These are phyloP conservation scores for Zosterops hypoxanthus DNA, from an alignment of 2,113 vertebrate genomes.

Conservation along the genomic window DNA sequence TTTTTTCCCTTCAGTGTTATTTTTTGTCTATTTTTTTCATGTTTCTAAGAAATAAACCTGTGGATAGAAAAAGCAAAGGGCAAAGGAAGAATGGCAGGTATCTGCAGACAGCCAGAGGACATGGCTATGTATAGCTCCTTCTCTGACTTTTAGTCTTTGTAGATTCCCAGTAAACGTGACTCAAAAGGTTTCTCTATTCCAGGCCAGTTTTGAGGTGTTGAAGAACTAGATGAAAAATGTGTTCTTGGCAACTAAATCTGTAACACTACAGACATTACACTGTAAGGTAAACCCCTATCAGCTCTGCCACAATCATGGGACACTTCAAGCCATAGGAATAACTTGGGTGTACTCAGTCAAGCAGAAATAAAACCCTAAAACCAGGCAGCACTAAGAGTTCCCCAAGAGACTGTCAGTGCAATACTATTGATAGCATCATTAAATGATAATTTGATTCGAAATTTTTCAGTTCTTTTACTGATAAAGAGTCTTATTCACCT, in stretches of 20 bases:
- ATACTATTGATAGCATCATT: neutral
- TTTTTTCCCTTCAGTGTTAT: neutral
- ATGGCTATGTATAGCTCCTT: neutral
- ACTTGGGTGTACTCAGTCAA: neutral
- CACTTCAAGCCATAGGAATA: neutral
- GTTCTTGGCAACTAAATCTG: neutral
- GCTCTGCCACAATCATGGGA: neutral
- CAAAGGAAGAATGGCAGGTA: neutral
- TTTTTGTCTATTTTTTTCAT: neutral
- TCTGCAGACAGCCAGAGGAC: neutral
- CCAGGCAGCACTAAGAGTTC: neutral
- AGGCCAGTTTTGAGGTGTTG: neutral
- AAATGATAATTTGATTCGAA: neutral
- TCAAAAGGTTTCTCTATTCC: neutral
- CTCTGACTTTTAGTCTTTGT: neutral
- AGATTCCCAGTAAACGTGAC: neutral
- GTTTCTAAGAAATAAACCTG: neutral
- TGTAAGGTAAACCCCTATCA: neutral
- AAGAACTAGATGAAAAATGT: neutral
- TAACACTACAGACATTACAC: neutral
- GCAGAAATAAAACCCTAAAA: neutral
- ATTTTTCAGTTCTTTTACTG: neutral
- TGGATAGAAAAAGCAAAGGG: neutral
- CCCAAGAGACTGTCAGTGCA: neutral
- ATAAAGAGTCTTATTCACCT: neutral